Conservation (phyloP, 2,888 invertebrate genomes). For the Caenorhabditis panamensis region DNA sequence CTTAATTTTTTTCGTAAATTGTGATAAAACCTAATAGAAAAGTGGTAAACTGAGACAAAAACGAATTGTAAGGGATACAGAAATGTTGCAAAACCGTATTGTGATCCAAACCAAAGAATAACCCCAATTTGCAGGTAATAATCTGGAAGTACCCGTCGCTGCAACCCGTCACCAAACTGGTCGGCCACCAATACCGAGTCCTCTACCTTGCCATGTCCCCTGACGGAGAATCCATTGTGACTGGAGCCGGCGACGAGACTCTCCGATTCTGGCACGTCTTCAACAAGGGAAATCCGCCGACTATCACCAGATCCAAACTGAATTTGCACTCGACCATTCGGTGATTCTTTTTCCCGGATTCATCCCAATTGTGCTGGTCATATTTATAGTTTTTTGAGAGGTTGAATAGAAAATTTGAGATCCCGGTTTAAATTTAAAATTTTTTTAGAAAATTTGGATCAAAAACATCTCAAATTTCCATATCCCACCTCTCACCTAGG, state of each 20-base stretch:
- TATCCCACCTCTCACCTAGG: too few species aligned
- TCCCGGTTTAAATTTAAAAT: too few species aligned
- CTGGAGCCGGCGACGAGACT: constrained; percentile 98
- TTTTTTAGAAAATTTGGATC: too few species aligned
- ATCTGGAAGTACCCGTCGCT: constrained; percentile 99
- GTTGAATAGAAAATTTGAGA: too few species aligned
- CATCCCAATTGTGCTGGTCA: background rate
- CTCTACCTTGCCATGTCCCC: constrained; percentile 96
- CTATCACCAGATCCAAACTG: constrained; percentile 64
- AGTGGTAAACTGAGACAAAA: too few species aligned
- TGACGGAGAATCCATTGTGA: constrained; percentile 98
- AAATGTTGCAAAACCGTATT: background rate
- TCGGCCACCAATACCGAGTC: constrained; percentile 96
- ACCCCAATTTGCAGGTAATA: constrained; percentile 85
- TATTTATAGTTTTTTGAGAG: background rate
- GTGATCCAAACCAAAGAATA: background rate
- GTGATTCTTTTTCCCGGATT: constrained; percentile 22
- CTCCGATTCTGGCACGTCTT: constrained; percentile 99
- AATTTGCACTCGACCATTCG: constrained; percentile 71
- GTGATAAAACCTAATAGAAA: too few species aligned
- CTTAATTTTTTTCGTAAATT: background rate
- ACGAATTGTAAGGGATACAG: too few species aligned
- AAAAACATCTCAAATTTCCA: too few species aligned
- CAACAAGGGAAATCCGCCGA: constrained; percentile 86
- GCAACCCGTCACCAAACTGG: constrained; percentile 95